Evolutionary conservation across 1,140 invertebrate genomes (phyloP), one percentile per base, ranked within the genome.

Genomic region (Amphibalanus amphitrite): DNA sequence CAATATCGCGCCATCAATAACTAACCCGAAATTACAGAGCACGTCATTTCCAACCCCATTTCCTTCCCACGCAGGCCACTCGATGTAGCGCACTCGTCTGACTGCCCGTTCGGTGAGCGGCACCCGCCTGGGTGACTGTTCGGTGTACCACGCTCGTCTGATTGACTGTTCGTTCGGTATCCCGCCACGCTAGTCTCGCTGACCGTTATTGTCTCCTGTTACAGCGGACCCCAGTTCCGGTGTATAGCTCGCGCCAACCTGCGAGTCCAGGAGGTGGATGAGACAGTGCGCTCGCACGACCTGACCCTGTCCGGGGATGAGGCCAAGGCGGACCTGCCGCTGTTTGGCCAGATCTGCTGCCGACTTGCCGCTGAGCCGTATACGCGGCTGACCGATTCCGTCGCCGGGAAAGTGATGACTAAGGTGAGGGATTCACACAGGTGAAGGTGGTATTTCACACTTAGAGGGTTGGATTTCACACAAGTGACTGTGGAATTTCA

Each of bases 301-400:
- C 47, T 59, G 47, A 59, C 40, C 29, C 73, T 76, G 77, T 29
- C 76, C 84, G 85, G 85, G 71, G 83, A 83, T 71, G 82, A 82
- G 70, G 79, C 80, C 71, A 80, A 83, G 47, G 47, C 47, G 71
- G 81, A 85, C 74, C 78, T 89, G 72, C 88, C 88, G 26, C 77
- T 90, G 28, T 90, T 89, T 78, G 88, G 87, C 17, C 86, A 89
- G 76, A 89, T 89, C 77, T 90, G 88, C 76, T 89, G 87, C 79
- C 85, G 87, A 68, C 79, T 90, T 59, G 87, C 87, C 4, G 85
- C 86, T 47, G 83, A 86, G 74, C 88, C 88, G 13, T 82, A 87
- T 69, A 87, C 20, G 20, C 47, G 23, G 10, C 47, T 59, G 47
- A 23, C 47, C 6, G 47, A 59, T 20, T 6, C 47, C 13, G 47